phyloP scores from a whole-genome alignment of 2,113 vertebrate species.

The Scartelaos histophorus region DNA sequence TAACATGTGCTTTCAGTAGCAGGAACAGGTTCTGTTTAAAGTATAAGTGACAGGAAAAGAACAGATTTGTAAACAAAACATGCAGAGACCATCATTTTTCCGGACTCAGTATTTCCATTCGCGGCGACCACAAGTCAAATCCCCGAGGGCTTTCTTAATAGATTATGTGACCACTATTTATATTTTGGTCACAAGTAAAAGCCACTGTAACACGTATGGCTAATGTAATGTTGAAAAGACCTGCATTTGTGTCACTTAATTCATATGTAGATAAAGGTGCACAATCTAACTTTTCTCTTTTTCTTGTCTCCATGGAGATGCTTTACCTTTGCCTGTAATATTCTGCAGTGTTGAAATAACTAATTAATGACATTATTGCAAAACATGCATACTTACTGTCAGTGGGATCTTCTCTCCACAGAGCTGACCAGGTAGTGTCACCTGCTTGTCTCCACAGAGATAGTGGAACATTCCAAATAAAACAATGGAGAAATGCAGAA shows the following conservation, averaged over 20 bases:
- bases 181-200: background rate
- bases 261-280: too few species aligned
- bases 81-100: conserved; percentile 26
- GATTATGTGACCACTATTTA: conserved; percentile 13
- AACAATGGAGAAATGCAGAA: too few species aligned
- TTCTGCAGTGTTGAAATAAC: too few species aligned
- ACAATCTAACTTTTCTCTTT: background rate
- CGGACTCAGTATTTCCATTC: conserved; percentile 56
- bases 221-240: background rate
- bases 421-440: background rate
- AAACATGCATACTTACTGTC: too few species aligned
- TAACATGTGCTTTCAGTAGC: conserved; percentile 15
- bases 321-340: too few species aligned
- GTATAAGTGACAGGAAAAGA: conserved; percentile 30
- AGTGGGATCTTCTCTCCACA: too few species aligned
- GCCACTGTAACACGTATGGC: background rate
- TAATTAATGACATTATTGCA: too few species aligned
- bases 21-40: conserved; percentile 24
- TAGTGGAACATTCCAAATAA: background rate
- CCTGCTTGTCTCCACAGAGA: background rate
- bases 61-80: conserved; percentile 44
- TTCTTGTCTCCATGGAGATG: too few species aligned
- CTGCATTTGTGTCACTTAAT: background rate
- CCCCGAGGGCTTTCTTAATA: conserved; percentile 12
- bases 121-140: conserved; percentile 19